A percentile compares a stretch with the other conserved stretches of the same genome.
Evolutionary conservation across 2,797 vertebrate genomes (phyloP).

Genomic region (Cyprinodon diabolis): DNA sequence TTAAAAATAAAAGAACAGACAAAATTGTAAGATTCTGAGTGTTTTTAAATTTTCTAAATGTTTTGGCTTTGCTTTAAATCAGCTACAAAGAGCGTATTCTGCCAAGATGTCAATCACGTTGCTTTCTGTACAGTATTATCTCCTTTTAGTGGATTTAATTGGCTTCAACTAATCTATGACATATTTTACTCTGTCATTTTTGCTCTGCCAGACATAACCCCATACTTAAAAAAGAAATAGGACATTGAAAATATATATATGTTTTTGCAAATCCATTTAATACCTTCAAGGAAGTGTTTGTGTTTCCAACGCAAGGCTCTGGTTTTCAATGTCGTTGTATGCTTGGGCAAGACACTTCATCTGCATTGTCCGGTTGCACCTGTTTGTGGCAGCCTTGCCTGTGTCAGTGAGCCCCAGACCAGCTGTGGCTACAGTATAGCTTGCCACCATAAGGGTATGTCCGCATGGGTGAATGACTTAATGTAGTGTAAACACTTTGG

Average conservation of each 20-base stretch:
- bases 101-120: constrained; percentile 37
- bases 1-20: constrained; percentile 5
- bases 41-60: constrained; percentile 6
- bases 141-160: constrained; percentile 23
- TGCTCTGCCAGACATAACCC: constrained; percentile 9
- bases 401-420: too few relatives aligned
- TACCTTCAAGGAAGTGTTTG: background rate
- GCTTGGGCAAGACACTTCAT: too few relatives aligned
- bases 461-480: too few relatives aligned
- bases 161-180: constrained; percentile 23
- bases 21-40: too few relatives aligned
- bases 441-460: too few relatives aligned
- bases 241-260: too few relatives aligned
- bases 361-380: too few relatives aligned
- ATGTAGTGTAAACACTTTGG: too few relatives aligned
- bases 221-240: background rate
- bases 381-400: too few relatives aligned
- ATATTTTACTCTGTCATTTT: constrained; percentile 12
- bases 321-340: too few relatives aligned
- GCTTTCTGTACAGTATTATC: constrained; percentile 16
- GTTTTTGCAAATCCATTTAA: background rate
- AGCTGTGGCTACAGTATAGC: too few relatives aligned
- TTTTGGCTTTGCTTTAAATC: constrained; percentile 9
- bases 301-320: too few relatives aligned
- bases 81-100: constrained; percentile 32